Evolutionary conservation across 2,888 invertebrate species (phyloP).

Genomic region (Troilus luridus): DNA sequence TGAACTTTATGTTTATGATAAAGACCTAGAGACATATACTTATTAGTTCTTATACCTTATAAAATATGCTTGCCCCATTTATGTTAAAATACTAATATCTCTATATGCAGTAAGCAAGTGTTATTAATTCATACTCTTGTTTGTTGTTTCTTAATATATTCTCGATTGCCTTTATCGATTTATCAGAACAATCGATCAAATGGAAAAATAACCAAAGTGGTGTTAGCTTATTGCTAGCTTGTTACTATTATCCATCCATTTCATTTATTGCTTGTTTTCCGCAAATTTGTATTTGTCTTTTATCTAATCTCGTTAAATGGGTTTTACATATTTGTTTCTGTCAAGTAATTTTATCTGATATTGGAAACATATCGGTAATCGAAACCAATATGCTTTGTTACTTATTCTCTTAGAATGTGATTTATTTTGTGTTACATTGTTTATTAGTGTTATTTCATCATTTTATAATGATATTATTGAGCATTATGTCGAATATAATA

Average conservation of each 20-base stretch:
- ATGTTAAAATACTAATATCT: too few relatives aligned
- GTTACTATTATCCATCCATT: not conserved
- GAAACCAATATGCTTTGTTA: not conserved
- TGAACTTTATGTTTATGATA: too few relatives aligned
- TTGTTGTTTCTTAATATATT: not conserved
- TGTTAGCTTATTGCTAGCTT: not conserved
- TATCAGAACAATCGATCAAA: constrained; percentile 5
- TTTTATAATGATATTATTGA: too few relatives aligned
- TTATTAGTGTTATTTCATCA: not conserved
- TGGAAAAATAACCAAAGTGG: not conserved
- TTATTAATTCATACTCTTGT: not conserved
- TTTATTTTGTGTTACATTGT: not conserved
- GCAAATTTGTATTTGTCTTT: not conserved
- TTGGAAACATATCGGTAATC: not conserved
- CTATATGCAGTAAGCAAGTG: not conserved
- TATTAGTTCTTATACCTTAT: too few relatives aligned
- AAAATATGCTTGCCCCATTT: too few relatives aligned
- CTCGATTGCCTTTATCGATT: not conserved
- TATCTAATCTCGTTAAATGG: not conserved
- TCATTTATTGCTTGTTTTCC: constrained; percentile 19
- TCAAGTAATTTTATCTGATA: not conserved
- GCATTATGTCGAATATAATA: too few relatives aligned
- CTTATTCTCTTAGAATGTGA: not conserved
- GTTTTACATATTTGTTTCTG: not conserved
- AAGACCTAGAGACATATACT: too few relatives aligned